Evolutionary conservation across 2,797 vertebrate species (phyloP).

Genomic region (Falco novaeseelandiae): DNA sequence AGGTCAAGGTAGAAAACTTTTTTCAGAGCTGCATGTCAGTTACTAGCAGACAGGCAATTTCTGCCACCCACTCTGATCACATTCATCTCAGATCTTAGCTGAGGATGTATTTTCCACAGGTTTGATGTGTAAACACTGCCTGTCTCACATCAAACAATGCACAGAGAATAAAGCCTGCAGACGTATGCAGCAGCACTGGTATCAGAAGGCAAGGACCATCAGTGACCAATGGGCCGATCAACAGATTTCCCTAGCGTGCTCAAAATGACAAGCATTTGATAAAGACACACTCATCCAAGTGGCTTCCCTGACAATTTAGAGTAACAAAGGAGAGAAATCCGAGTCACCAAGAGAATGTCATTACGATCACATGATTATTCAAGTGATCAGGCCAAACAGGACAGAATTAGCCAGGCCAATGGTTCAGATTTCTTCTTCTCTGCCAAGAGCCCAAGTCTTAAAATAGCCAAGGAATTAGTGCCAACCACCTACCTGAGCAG

Average conservation of each 20-base stretch:
- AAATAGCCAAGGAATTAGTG: not conserved
- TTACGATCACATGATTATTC: not conserved
- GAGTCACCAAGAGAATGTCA: not conserved
- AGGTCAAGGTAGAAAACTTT: not conserved
- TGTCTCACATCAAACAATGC: not conserved
- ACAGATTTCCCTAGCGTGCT: not conserved
- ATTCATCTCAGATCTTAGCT: not conserved
- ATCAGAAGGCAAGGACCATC: not conserved
- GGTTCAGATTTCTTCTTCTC: not conserved
- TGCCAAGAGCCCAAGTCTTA: not conserved
- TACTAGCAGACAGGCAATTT: not conserved
- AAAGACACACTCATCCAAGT: not conserved
- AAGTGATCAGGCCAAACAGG: not conserved
- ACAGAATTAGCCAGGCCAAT: not conserved
- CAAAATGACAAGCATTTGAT: not conserved
- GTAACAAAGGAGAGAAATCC: not conserved
- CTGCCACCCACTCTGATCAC: not conserved
- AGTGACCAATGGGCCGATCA: rapidly evolving
- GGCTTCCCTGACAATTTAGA: not conserved
- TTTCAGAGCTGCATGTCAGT: not conserved
- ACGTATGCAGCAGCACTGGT: rapidly evolving
- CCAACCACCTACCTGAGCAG: not conserved
- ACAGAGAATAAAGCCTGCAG: not conserved
- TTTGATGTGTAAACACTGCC: not conserved
- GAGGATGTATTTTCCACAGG: rapidly evolving